These are phyloP conservation scores for Cephus cinctus DNA, from an alignment of 1,140 invertebrate genomes.

Conservation along the genomic window DNA sequence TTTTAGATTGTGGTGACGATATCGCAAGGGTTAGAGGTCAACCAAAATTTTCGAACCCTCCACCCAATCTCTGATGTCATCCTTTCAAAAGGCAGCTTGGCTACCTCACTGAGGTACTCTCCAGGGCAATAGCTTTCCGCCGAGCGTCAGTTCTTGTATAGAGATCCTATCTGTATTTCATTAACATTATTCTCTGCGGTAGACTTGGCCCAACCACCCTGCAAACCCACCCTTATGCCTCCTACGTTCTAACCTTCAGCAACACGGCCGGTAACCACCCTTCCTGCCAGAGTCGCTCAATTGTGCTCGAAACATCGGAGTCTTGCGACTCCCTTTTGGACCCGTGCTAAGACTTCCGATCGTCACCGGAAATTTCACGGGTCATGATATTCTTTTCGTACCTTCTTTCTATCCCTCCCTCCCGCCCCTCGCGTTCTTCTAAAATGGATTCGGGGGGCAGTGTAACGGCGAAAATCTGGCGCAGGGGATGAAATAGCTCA, in stretches of 20 bases:
- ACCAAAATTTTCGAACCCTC: too few species aligned
- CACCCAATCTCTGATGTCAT: too few species aligned
- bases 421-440: slow-evolving; percentile 3
- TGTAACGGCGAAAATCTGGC: too few species aligned
- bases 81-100: too few species aligned
- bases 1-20: too few species aligned
- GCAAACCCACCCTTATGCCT: slow-evolving; percentile 19
- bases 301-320: slow-evolving; percentile 24
- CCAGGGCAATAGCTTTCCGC: slow-evolving; percentile 19
- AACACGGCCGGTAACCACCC: slow-evolving; percentile 6
- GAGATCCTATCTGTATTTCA: slow-evolving; percentile 57
- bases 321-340: not conserved
- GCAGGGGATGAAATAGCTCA: too few species aligned
- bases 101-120: not conserved
- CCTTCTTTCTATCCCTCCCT: slow-evolving; percentile 7
- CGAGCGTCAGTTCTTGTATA: slow-evolving; percentile 36
- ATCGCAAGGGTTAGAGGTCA: too few species aligned
- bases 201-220: slow-evolving; percentile 29
- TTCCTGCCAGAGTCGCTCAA: slow-evolving; percentile 14
- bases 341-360: not conserved
- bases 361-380: not conserved
- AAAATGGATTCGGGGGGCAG: slow-evolving; percentile 10
- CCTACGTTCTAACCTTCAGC: not conserved
- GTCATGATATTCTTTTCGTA: not conserved
- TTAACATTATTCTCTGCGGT: slow-evolving; percentile 56